These are phyloP conservation scores for Leptodactylus fuscus DNA, from an alignment of 2,113 vertebrate genomes.

Conservation along the genomic window DNA sequence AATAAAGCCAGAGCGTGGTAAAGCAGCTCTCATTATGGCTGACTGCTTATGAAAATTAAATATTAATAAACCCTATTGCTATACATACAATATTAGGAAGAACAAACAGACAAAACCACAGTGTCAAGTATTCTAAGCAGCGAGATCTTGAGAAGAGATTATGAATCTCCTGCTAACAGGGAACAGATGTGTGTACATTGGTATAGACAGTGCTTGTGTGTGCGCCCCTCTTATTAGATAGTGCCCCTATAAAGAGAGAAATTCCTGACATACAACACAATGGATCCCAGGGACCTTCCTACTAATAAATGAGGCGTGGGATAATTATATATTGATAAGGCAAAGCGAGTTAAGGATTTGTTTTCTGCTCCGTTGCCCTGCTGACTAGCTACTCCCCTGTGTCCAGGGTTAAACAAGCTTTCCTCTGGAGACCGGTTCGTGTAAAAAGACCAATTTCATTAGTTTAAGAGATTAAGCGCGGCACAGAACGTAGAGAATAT, in stretches of 20 bases:
- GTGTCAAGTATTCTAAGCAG: neutral
- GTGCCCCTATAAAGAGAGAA: neutral
- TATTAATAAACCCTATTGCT: conserved; percentile 11
- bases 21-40: neutral
- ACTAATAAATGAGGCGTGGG: conserved; percentile 12
- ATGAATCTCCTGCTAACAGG: conserved; percentile 1
- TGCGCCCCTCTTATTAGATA: conserved; percentile 3
- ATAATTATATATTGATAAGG: conserved; percentile 6
- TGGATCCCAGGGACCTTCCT: neutral
- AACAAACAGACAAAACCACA: conserved; percentile 8
- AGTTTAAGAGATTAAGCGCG: conserved; percentile 35
- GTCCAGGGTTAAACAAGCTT: conserved; percentile 28
- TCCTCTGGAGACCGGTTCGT: conserved; percentile 46
- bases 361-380: conserved; percentile 19
- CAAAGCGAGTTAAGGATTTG: conserved; percentile 33
- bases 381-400: neutral
- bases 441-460: conserved; percentile 56
- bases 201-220: neutral
- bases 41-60: conserved; percentile 21
- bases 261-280: neutral
- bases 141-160: conserved; percentile 4
- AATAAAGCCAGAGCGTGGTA: neutral
- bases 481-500: neutral
- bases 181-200: conserved; percentile 8
- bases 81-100: neutral